Evolutionary conservation across 2,888 invertebrate species (phyloP).

Genomic region (Monopis laevigella): DNA sequence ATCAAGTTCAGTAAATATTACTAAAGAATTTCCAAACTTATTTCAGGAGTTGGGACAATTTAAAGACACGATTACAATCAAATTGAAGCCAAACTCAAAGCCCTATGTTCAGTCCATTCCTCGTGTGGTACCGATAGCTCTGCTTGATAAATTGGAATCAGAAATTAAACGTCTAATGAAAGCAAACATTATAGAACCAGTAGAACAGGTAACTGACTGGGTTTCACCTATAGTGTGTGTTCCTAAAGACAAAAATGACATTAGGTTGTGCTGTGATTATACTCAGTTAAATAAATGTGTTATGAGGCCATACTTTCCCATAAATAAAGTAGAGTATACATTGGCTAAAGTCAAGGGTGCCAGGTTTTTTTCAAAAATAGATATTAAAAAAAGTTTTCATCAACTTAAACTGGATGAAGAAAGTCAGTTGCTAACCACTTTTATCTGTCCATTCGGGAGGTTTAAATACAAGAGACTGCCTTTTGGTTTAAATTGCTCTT

Average conservation of each 20-base stretch:
- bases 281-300: slow-evolving; percentile 13
- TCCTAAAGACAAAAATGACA: slow-evolving; percentile 10
- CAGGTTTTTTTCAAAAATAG: slow-evolving; percentile 16
- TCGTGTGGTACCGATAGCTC: not conserved
- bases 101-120: slow-evolving; percentile 10
- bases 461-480: slow-evolving; percentile 17
- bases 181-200: slow-evolving; percentile 2
- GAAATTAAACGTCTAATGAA: not conserved
- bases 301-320: slow-evolving; percentile 4
- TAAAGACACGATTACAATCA: slow-evolving; percentile 3
- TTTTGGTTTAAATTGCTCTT: slow-evolving; percentile 16
- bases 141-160: not conserved
- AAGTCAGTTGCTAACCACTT: slow-evolving; percentile 14
- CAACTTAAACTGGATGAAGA: slow-evolving; percentile 14
- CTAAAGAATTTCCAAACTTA: slow-evolving; percentile 2
- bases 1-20: not conserved
- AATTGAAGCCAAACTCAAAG: slow-evolving; percentile 4
- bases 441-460: slow-evolving; percentile 19
- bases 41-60: slow-evolving; percentile 1
- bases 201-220: slow-evolving; percentile 11
- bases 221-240: slow-evolving; percentile 11
- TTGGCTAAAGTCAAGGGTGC: slow-evolving; percentile 3
- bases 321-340: slow-evolving; percentile 10
- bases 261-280: slow-evolving; percentile 11
- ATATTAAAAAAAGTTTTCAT: slow-evolving; percentile 16